Conservation (phyloP, 2,113 vertebrate species). For the Choloepus hoffmanni region DNA sequence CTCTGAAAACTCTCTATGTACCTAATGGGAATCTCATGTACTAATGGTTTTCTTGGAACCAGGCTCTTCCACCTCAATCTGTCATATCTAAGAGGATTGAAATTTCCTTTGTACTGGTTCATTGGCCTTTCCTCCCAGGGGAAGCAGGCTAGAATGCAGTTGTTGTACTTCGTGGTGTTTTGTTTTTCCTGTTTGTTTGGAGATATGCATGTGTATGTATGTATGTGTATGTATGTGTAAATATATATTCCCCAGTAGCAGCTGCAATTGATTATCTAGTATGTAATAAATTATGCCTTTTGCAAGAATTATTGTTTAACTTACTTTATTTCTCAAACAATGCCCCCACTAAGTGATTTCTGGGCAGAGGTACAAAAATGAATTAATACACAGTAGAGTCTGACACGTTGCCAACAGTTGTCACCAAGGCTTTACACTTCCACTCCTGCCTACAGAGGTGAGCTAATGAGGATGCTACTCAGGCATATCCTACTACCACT, state of each 20-base stretch:
- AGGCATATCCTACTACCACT: neutral
- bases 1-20: neutral
- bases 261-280: neutral
- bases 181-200: neutral
- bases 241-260: neutral
- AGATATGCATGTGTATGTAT: too few species aligned
- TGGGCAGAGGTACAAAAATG: conserved; percentile 46
- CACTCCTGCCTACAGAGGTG: rapidly evolving
- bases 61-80: neutral
- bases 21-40: neutral
- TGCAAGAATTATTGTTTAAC: neutral
- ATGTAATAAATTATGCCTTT: neutral
- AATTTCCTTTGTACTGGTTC: neutral
- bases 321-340: neutral
- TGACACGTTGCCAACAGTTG: neutral
- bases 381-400: neutral
- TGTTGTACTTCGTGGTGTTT: neutral
- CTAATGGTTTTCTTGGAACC: neutral
- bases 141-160: neutral
- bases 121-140: neutral
- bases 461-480: neutral
- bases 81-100: neutral
- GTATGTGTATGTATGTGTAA: too few species aligned
- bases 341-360: conserved; percentile 18
- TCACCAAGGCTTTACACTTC: neutral